Conservation (phyloP, 2,113 vertebrate genomes). For the Ptychochromis oligacanthus region DNA sequence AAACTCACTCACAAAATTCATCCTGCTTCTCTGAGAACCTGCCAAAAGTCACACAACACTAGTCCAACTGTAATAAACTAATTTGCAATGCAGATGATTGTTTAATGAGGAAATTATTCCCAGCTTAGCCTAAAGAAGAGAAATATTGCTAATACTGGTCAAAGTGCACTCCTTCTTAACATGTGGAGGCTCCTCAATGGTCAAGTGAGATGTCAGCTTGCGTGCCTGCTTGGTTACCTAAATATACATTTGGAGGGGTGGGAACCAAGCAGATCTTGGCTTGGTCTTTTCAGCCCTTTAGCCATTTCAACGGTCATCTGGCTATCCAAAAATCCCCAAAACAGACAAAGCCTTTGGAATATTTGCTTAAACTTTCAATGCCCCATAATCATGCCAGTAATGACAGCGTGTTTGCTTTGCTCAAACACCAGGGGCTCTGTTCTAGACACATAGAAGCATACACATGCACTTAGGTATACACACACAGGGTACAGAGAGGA, state of each 20-base stretch:
- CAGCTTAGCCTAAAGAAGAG: constrained; percentile 31
- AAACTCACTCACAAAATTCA: not conserved
- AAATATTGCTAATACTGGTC: constrained; percentile 48
- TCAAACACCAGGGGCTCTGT: constrained; percentile 66
- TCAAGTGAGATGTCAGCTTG: constrained; percentile 49
- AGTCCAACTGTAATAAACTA: not conserved
- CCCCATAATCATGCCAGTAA: constrained; percentile 79
- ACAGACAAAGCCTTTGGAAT: constrained; percentile 71
- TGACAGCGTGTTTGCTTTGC: constrained; percentile 73
- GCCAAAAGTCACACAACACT: constrained; percentile 19
- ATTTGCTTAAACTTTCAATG: constrained; percentile 78
- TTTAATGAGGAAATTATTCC: constrained; percentile 38
- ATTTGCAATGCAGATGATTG: constrained; percentile 21
- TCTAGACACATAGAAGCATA: constrained; percentile 54
- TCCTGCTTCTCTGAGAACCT: constrained; percentile 4
- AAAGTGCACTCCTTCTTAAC: constrained; percentile 45
- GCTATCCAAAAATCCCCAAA: constrained; percentile 74
- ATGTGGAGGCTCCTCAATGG: constrained; percentile 64
- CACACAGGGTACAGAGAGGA: constrained; percentile 13
- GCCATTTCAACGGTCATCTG: constrained; percentile 61
- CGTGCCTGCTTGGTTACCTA: constrained; percentile 50
- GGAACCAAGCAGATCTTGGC: constrained; percentile 59
- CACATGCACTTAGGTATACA: constrained; percentile 24
- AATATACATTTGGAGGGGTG: constrained; percentile 57
- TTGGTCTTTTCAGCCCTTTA: constrained; percentile 53